phyloP scores from a whole-genome alignment of 2,888 invertebrate genomes.

The Plusia festucae region DNA sequence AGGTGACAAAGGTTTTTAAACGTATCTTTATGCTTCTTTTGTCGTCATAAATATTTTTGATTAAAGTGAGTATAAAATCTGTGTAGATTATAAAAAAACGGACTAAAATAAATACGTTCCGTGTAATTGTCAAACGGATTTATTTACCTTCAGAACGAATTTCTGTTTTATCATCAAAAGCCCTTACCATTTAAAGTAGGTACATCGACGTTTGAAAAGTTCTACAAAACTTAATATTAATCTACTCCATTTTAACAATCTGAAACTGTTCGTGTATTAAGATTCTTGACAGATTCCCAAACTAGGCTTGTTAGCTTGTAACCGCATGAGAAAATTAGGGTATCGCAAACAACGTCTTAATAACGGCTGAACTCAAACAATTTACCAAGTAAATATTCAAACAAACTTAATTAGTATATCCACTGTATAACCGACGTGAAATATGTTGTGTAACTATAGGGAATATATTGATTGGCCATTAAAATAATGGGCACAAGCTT shows the following conservation, averaged over 20 bases:
- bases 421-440: slow-evolving; percentile 72
- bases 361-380: slow-evolving; percentile 82
- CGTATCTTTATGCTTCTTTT: no score
- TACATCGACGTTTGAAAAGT: not conserved
- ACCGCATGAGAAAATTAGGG: slow-evolving; percentile 69
- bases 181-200: not conserved
- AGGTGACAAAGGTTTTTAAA: no score
- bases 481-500: slow-evolving; percentile 82
- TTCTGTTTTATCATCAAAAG: no score
- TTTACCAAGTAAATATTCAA: slow-evolving; percentile 85
- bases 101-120: no score
- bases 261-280: slow-evolving; percentile 42
- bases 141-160: no score
- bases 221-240: slow-evolving; percentile 39
- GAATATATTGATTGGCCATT: slow-evolving; percentile 85
- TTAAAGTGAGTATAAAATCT: not conserved
- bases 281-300: slow-evolving; percentile 40
- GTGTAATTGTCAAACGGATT: no score
- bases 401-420: slow-evolving; percentile 84
- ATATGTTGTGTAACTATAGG: slow-evolving; percentile 80
- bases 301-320: slow-evolving; percentile 52
- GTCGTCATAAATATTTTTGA: slow-evolving; percentile 16
- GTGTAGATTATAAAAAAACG: no score
- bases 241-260: slow-evolving; percentile 29
- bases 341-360: slow-evolving; percentile 78